Conservation (phyloP, 2,888 invertebrate species). For the Willowsia nigromaculata region DNA sequence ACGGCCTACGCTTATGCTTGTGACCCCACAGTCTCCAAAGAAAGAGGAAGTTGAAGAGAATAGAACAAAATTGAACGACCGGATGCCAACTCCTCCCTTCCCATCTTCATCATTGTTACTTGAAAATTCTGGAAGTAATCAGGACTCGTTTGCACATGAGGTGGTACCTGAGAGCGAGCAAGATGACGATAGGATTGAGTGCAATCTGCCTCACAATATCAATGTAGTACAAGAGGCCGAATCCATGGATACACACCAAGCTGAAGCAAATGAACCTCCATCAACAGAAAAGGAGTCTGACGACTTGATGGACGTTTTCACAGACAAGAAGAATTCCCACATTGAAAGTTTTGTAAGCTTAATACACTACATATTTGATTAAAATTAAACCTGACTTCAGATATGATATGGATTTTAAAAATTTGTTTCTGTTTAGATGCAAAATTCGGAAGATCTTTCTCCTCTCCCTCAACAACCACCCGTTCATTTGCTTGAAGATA, state of each 20-base stretch:
- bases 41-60: conserved; percentile 2
- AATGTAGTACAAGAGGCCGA: conserved; percentile 21
- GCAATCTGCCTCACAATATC: conserved; percentile 38
- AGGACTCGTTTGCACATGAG: neutral
- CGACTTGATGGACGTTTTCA: neutral
- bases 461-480: no score
- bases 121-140: neutral
- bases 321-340: neutral
- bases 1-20: conserved; percentile 49
- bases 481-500: no score
- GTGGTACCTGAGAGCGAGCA: neutral
- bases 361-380: no score
- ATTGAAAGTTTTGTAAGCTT: no score
- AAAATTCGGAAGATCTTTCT: no score
- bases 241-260: neutral
- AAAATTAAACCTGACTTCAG: no score
- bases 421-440: no score
- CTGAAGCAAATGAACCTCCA: neutral
- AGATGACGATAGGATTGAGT: conserved; percentile 10
- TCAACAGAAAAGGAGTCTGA: neutral
- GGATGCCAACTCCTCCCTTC: neutral
- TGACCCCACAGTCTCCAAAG: conserved; percentile 29
- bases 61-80: neutral
- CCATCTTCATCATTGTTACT: neutral
- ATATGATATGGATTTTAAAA: no score